phyloP scores from a whole-genome alignment of 2,888 invertebrate species.

The Lymantria monacha region DNA sequence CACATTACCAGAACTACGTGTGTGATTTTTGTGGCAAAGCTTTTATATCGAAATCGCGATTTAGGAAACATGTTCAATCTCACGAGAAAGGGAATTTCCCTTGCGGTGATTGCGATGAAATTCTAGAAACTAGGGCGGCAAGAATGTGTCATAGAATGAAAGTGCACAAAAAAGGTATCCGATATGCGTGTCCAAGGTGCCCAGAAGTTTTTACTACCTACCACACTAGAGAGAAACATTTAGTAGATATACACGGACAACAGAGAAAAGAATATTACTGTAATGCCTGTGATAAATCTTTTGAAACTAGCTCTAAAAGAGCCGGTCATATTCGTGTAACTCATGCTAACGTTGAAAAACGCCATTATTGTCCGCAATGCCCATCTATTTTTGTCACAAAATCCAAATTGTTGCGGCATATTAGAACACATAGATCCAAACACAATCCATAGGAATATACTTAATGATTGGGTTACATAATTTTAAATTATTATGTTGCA shows the following conservation, averaged over 20 bases:
- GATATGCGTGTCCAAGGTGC: slow-evolving; percentile 69
- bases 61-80: slow-evolving; percentile 64
- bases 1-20: slow-evolving; percentile 67
- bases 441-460: slow-evolving; percentile 7
- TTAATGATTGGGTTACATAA: not conserved
- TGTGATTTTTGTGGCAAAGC: slow-evolving; percentile 72
- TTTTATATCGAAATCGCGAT: slow-evolving; percentile 65
- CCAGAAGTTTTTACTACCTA: slow-evolving; percentile 64
- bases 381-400: slow-evolving; percentile 47
- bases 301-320: slow-evolving; percentile 60
- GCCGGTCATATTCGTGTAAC: slow-evolving; percentile 51
- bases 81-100: slow-evolving; percentile 64
- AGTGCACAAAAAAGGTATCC: slow-evolving; percentile 58
- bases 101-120: slow-evolving; percentile 61
- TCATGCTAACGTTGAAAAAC: slow-evolving; percentile 47
- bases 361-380: slow-evolving; percentile 52
- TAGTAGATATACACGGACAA: slow-evolving; percentile 58
- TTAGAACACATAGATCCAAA: slow-evolving; percentile 44
- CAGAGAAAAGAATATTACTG: slow-evolving; percentile 53
- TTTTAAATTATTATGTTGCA: not conserved
- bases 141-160: slow-evolving; percentile 58
- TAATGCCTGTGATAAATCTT: slow-evolving; percentile 50
- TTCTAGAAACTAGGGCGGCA: slow-evolving; percentile 56
- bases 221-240: slow-evolving; percentile 60
- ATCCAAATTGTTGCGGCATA: slow-evolving; percentile 52